These are phyloP conservation scores for Puffinus mauretanicus DNA, from an alignment of 2,113 vertebrate genomes.

Conservation along the genomic window DNA sequence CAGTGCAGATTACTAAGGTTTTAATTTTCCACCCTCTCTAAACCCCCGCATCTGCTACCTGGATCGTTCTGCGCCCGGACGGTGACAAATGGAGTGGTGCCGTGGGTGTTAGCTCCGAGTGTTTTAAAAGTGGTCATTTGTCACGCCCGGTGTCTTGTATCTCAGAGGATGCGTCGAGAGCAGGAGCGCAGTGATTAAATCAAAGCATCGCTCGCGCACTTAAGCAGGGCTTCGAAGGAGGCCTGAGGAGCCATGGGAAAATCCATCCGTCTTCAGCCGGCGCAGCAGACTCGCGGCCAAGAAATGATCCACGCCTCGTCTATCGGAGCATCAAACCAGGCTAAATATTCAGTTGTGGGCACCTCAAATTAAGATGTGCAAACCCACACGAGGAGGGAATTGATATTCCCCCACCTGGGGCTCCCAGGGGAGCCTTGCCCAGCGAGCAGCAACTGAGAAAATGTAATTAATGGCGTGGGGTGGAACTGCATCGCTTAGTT, in stretches of 20 bases:
- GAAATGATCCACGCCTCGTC: not conserved
- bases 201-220: not conserved
- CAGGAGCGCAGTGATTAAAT: not conserved
- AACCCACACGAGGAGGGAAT: not conserved
- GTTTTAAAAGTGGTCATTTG: not conserved
- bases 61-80: fast-evolving
- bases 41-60: fast-evolving
- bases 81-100: not conserved
- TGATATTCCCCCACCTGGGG: not conserved
- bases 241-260: not conserved
- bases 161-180: not conserved
- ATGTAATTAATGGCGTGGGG: not conserved
- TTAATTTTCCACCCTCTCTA: not conserved
- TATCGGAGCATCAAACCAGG: not conserved
- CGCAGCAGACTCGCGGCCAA: not conserved
- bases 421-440: not conserved
- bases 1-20: not conserved
- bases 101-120: not conserved
- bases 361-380: not conserved
- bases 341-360: not conserved
- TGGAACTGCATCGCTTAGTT: not conserved
- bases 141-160: not conserved
- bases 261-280: not conserved
- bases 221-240: not conserved
- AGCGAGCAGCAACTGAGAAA: not conserved